A percentile compares a stretch with the other conserved stretches of the same genome.
These are phyloP conservation scores for Taxidea taxus DNA, from an alignment of 2,113 vertebrate species.

Conservation along the genomic window DNA sequence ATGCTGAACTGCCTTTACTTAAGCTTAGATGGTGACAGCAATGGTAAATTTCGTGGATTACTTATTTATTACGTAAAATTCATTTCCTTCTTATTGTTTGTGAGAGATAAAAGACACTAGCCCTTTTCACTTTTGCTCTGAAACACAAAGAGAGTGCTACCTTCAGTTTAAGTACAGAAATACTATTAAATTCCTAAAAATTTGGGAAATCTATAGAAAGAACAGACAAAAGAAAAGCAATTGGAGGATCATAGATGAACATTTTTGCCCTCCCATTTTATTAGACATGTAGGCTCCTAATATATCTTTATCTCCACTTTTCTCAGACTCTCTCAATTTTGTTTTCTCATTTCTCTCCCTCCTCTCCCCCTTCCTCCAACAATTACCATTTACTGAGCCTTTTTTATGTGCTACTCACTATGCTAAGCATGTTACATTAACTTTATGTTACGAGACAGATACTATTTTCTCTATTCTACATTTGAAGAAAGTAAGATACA, in stretches of 20 bases:
- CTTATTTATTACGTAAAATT: background rate
- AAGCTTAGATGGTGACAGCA: background rate
- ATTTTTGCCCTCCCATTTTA: background rate
- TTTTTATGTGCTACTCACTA: background rate
- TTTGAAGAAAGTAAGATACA: background rate
- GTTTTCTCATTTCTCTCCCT: background rate
- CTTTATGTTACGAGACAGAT: background rate
- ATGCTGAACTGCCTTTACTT: background rate
- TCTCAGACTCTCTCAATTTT: background rate
- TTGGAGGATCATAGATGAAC: background rate
- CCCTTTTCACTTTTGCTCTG: background rate
- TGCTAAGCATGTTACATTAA: background rate
- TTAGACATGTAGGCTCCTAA: background rate
- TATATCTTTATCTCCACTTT: background rate
- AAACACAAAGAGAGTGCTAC: background rate
- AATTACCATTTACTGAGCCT: background rate
- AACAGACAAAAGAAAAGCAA: background rate
- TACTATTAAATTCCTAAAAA: background rate
- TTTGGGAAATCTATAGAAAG: background rate
- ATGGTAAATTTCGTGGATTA: background rate
- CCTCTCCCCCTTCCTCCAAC: background rate
- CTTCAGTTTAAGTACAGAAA: background rate
- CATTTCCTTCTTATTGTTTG: background rate
- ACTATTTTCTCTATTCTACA: background rate
- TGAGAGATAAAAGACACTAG: background rate